Percentiles rank a stretch among this genome's conserved stretches.
Conservation (phyloP, 2,113 vertebrate species). For the Morone chrysops region DNA sequence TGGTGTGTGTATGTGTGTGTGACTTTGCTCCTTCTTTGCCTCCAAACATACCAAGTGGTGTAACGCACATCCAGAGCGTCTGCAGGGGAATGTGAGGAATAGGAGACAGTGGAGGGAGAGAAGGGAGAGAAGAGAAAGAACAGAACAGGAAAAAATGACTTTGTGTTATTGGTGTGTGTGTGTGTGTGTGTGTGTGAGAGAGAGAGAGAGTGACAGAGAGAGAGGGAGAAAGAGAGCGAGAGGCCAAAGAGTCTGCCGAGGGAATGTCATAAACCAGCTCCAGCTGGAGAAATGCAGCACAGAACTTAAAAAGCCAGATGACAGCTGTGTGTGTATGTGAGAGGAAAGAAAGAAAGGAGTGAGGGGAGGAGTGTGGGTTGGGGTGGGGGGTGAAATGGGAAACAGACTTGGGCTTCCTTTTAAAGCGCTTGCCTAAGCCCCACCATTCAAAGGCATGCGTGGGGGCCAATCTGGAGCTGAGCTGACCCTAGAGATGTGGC, state of each 20-base stretch:
- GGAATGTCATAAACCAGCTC: conserved; percentile 93
- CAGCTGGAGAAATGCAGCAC: conserved; percentile 89
- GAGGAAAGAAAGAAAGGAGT: conserved; percentile 63
- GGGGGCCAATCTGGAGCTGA: conserved; percentile 84
- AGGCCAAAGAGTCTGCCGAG: conserved; percentile 87
- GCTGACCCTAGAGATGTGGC: conserved; percentile 81
- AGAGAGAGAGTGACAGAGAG: conserved; percentile 43
- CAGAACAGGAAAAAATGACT: conserved; percentile 78
- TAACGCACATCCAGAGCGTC: conserved; percentile 65
- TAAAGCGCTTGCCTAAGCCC: conserved; percentile 84
- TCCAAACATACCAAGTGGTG: conserved; percentile 68
- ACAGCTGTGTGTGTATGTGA: conserved; percentile 87
- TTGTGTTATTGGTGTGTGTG: conserved; percentile 53
- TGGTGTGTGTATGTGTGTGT: conserved; percentile 62
- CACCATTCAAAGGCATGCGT: conserved; percentile 84
- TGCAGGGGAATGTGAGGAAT: conserved; percentile 73
- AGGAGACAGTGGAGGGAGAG: conserved; percentile 71
- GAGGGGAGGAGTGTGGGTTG: conserved; percentile 31
- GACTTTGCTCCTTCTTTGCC: conserved; percentile 63
- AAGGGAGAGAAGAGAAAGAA: conserved; percentile 71
- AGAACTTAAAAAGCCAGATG: conserved; percentile 92
- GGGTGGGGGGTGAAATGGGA: conserved; percentile 85
- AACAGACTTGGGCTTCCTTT: conserved; percentile 89
- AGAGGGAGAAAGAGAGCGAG: conserved; percentile 54
- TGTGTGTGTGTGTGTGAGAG: conserved; percentile 17